Base-by-base conservation (phyloP, 2,888 invertebrate genomes). In the Aspidiotus rigidus region DNA sequence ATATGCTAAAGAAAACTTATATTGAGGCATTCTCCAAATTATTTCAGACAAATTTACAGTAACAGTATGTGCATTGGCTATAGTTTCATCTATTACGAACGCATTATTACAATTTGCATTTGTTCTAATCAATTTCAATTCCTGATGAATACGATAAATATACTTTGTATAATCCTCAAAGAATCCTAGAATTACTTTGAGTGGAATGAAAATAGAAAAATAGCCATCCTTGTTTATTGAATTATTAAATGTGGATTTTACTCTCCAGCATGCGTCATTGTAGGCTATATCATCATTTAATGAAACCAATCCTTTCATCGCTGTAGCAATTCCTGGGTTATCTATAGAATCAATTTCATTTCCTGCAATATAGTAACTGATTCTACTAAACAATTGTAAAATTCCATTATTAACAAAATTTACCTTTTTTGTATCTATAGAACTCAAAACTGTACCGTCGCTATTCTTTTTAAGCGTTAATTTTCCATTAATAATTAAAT, bases 361-460 rank as follows among this genome's bases (percentile, higher is more conserved):
- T 15, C 54, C 53, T 44, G 28, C 63, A 15, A 63, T 63, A 28
- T 1, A 63, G 44, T 63, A 63, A 63, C n/a, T 63, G 53, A 63
- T 63, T 63, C 54, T 63, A 63, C 63, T 63, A 28, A 63, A 63
- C 7, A 63, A 28, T 28, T 63, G 63, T 63, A 63, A 63, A 54
- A 54, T 63, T 17, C 63, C 63, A 63, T 54, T 63, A 40, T 63
- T 63, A 15, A 54, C 15, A 54, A 63, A 63, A 63, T 63, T 63
- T 28, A 63, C 39, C 44, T 63, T 62, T 44, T 62, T 62, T 10
- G 62, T 62, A 62, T 62, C 42, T 10, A 62, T 62, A 62, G 44
- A 42, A 53, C 17, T 54, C 17, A 28, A 53, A 53, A 54, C 11
- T 54, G 39, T 54, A 63, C 54, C 63, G 53, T 63, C 63, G 28